phyloP scores from a whole-genome alignment of 2,797 vertebrate species.

The Melopsittacus undulatus region DNA sequence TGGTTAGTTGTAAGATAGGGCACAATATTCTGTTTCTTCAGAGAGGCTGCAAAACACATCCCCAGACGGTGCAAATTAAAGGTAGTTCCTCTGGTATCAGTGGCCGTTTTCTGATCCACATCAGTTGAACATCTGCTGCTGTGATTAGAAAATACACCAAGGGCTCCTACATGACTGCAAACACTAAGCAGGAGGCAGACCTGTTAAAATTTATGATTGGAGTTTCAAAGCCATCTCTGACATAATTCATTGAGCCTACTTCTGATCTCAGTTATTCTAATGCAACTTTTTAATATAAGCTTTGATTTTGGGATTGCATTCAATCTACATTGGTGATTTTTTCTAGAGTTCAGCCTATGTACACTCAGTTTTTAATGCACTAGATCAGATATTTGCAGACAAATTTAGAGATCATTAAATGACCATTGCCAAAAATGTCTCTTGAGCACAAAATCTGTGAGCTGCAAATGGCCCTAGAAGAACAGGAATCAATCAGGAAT shows the following conservation, averaged over 20 bases:
- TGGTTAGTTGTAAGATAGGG: neutral
- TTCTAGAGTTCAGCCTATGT: neutral
- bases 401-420: neutral
- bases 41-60: neutral
- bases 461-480: neutral
- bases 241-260: neutral
- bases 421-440: neutral
- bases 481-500: neutral
- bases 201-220: neutral
- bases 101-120: neutral
- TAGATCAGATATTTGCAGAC: neutral
- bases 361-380: neutral
- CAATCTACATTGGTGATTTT: neutral
- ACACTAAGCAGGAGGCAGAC: neutral
- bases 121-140: slow-evolving; percentile 42
- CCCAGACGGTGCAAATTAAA: neutral
- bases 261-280: neutral
- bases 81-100: neutral
- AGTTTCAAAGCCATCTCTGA: neutral
- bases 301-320: neutral
- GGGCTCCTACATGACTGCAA: slow-evolving; percentile 9
- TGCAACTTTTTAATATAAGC: neutral
- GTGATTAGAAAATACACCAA: neutral
- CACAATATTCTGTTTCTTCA: neutral
- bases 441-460: neutral